phyloP scores from a whole-genome alignment of 2,113 vertebrate species.

The Argyrosomus japonicus region DNA sequence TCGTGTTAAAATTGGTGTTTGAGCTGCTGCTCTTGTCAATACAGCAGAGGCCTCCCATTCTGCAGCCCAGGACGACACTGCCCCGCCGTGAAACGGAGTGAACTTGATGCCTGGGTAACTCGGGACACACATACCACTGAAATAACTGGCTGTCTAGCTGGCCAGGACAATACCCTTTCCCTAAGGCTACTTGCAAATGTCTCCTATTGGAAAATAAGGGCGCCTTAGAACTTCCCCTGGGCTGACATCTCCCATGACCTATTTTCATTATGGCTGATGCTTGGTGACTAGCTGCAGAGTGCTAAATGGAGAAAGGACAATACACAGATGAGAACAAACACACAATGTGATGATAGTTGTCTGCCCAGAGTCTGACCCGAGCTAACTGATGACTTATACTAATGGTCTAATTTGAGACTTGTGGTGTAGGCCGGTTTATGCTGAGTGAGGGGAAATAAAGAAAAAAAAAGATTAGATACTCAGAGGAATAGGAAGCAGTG shows the following conservation, averaged over 20 bases:
- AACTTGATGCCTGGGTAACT: constrained; percentile 50
- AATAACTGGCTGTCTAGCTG: constrained; percentile 37
- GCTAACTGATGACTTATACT: constrained; percentile 41
- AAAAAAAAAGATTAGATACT: constrained; percentile 9
- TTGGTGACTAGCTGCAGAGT: constrained; percentile 52
- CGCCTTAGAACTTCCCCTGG: constrained; percentile 42
- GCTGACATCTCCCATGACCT: constrained; percentile 75
- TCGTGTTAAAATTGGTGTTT: neutral
- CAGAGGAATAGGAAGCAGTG: neutral
- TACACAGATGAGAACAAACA: constrained; percentile 49
- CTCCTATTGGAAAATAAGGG: constrained; percentile 64
- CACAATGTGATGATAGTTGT: constrained; percentile 37
- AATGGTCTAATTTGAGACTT: constrained; percentile 42
- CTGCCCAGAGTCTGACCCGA: constrained; percentile 54
- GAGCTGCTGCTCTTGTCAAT: neutral
- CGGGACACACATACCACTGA: constrained; percentile 47
- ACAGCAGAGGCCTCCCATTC: neutral
- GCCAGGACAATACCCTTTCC: constrained; percentile 61
- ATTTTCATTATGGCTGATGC: constrained; percentile 66
- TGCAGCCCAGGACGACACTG: constrained; percentile 6
- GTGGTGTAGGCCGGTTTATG: constrained; percentile 25
- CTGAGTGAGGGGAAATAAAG: constrained; percentile 6
- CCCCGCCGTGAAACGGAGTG: neutral
- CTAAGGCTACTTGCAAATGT: constrained; percentile 59
- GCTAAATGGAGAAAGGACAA: constrained; percentile 67